These are phyloP conservation scores for Apis laboriosa DNA, from an alignment of 1,140 invertebrate species.

Conservation along the genomic window DNA sequence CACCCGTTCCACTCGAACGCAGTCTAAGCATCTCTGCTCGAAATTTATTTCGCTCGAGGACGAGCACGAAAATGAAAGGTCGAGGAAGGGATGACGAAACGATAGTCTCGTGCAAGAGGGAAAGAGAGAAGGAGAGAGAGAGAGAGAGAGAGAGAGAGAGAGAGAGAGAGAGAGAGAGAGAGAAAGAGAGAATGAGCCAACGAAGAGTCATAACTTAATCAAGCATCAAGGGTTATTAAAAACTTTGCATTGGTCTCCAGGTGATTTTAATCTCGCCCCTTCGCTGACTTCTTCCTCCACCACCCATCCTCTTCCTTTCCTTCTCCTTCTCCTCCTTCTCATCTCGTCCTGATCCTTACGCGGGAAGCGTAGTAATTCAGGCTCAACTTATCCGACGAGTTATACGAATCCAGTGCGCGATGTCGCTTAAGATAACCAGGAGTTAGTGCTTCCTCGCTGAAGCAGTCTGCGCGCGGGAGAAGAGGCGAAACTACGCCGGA, in stretches of 20 bases:
- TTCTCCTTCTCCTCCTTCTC: neutral
- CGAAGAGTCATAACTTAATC: slow-evolving; percentile 72
- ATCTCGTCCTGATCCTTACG: slow-evolving; percentile 37
- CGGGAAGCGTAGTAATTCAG: slow-evolving; percentile 63
- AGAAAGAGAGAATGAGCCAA: slow-evolving; percentile 26
- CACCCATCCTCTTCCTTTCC: neutral
- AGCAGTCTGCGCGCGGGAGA: slow-evolving; percentile 58
- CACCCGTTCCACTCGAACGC: slow-evolving; percentile 50
- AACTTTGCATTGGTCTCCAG: slow-evolving; percentile 73
- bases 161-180: neutral
- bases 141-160: neutral
- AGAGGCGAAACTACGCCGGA: slow-evolving; percentile 63
- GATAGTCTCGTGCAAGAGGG: too few relatives aligned
- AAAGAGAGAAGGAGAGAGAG: neutral
- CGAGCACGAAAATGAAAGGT: slow-evolving; percentile 13
- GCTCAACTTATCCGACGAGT: slow-evolving; percentile 72
- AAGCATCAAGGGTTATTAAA: slow-evolving; percentile 77
- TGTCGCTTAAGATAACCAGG: slow-evolving; percentile 74
- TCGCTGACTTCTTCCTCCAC: slow-evolving; percentile 24
- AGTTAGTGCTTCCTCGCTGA: slow-evolving; percentile 70
- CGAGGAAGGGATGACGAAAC: neutral
- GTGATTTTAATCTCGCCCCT: slow-evolving; percentile 75
- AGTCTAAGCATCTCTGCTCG: slow-evolving; percentile 56
- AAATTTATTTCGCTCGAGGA: slow-evolving; percentile 61
- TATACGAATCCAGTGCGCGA: slow-evolving; percentile 74